These are phyloP conservation scores for Apistogramma diplotaenia DNA, from an alignment of 2,113 vertebrate genomes.

Conservation along the genomic window DNA sequence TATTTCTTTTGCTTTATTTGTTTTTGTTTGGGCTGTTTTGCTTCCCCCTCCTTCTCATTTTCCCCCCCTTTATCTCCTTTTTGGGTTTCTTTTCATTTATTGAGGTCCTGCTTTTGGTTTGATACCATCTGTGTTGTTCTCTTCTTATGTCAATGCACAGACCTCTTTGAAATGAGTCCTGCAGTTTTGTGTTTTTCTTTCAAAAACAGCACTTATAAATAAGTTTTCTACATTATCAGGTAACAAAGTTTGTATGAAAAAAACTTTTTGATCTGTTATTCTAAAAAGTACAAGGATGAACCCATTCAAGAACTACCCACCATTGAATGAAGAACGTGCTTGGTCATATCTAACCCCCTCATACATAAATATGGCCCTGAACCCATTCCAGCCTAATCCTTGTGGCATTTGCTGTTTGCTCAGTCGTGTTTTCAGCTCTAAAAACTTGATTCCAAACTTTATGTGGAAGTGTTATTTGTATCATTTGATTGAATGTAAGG, in stretches of 20 bases:
- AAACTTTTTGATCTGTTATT: slow-evolving; percentile 10
- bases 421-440: slow-evolving; percentile 6
- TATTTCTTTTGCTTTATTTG: background rate
- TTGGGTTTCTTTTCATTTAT: background rate
- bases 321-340: slow-evolving; percentile 50
- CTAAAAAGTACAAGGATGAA: slow-evolving; percentile 23
- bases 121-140: background rate
- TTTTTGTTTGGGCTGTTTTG: background rate
- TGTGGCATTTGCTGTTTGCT: slow-evolving; percentile 53
- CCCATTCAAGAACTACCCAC: slow-evolving; percentile 19
- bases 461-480: slow-evolving; percentile 9
- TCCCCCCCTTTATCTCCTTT: background rate
- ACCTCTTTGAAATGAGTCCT: background rate
- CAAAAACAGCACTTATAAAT: background rate
- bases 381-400: slow-evolving; percentile 60
- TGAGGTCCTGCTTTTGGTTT: background rate
- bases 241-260: background rate
- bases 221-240: background rate
- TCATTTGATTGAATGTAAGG: slow-evolving; percentile 2
- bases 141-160: background rate
- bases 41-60: background rate
- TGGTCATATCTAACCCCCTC: slow-evolving; percentile 66
- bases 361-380: slow-evolving; percentile 69
- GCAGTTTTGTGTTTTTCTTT: background rate
- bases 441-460: slow-evolving; percentile 31